A percentile compares a stretch with the other conserved stretches of the same genome.
Conservation (phyloP, 1,140 invertebrate genomes). For the Aphelenchoides fujianensis region DNA sequence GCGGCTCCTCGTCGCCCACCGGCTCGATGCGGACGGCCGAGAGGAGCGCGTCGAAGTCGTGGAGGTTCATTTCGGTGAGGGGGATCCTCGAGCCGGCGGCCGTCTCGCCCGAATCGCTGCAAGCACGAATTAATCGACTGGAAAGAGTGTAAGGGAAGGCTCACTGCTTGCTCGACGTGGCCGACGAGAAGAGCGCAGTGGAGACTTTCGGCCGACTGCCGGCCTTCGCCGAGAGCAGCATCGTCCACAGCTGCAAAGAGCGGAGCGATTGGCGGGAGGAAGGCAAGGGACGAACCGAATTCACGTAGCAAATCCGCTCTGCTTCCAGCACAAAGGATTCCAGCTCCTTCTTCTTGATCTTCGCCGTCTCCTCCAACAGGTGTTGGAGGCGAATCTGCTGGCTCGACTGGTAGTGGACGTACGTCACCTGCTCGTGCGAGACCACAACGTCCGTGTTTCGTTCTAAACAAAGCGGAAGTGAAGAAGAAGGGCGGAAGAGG, state of each 20-base stretch:
- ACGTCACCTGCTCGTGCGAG: slow-evolving; percentile 50
- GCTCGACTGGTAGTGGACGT: slow-evolving; percentile 51
- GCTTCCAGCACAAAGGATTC: slow-evolving; percentile 41
- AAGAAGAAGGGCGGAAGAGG: too few species aligned
- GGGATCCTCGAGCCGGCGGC: background rate
- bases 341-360: slow-evolving; percentile 30
- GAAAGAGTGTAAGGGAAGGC: too few species aligned
- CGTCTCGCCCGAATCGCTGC: background rate
- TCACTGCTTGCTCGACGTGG: slow-evolving; percentile 30
- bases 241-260: slow-evolving; percentile 44
- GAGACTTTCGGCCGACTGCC: slow-evolving; percentile 19
- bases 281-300: slow-evolving; percentile 20
- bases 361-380: slow-evolving; percentile 42
- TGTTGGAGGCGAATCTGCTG: slow-evolving; percentile 45
- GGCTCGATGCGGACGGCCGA: slow-evolving; percentile 29
- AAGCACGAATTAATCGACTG: too few species aligned
- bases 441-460: slow-evolving; percentile 21
- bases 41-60: slow-evolving; percentile 38
- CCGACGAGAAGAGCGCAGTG: slow-evolving; percentile 31
- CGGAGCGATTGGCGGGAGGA: background rate
- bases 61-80: slow-evolving; percentile 35
- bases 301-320: slow-evolving; percentile 45
- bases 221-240: slow-evolving; percentile 41
- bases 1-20: slow-evolving; percentile 36
- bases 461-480: slow-evolving; percentile 5